Conservation (phyloP, 2,113 vertebrate species). For the Maccullochella peelii region DNA sequence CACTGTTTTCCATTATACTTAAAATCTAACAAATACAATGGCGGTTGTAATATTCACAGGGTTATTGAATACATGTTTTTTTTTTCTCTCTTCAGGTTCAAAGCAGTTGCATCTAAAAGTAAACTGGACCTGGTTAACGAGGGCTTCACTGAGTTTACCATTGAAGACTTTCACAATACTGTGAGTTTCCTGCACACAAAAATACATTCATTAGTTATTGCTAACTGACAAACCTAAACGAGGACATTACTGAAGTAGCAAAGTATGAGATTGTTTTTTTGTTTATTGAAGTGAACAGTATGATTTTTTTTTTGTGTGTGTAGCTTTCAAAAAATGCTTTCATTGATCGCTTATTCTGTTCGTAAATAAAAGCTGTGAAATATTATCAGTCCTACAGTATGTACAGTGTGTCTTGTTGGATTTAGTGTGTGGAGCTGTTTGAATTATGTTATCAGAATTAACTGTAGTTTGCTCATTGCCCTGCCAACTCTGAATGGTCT, state of each 20-base stretch:
- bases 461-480: neutral
- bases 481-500: constrained; percentile 3
- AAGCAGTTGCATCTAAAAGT: constrained; percentile 92
- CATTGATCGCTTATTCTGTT: neutral
- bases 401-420: neutral
- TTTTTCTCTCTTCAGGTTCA: constrained; percentile 85
- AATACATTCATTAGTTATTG: neutral
- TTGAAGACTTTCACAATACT: constrained; percentile 96
- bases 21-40: neutral
- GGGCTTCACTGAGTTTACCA: constrained; percentile 95
- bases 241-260: neutral
- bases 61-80: neutral
- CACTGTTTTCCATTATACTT: neutral
- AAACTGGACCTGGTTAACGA: constrained; percentile 93
- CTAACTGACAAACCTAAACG: too few relatives aligned
- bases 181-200: constrained; percentile 79
- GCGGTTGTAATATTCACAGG: neutral
- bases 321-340: neutral
- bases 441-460: neutral
- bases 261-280: neutral
- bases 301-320: too few relatives aligned
- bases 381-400: neutral
- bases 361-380: neutral
- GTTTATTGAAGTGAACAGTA: neutral
- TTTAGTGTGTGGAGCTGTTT: neutral